Base-by-base conservation (phyloP, 2,113 vertebrate genomes). In the Egretta garzetta region DNA sequence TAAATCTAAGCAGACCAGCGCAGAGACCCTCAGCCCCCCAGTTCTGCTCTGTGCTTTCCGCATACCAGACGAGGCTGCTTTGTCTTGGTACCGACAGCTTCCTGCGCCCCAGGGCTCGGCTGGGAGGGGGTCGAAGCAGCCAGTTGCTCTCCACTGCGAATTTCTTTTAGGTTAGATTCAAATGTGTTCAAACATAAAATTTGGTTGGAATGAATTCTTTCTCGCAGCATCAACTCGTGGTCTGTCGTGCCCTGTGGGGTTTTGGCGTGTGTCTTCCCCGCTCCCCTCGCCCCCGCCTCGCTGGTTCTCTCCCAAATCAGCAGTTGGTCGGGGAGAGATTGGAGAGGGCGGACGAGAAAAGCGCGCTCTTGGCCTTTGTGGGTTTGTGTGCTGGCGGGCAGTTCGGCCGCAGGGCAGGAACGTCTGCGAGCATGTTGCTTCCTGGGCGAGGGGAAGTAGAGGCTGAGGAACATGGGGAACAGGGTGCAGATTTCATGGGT, bases 221-320 rank as follows among this genome's bases (percentile, higher is more conserved):
- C 28, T 26, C 47, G 56, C 67, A 19, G 28, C 17, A 70, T 17
- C 30, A 28, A 13, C 32, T 33, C 37, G 2, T 7, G 41, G 14
- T 26, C 53, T 49, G 2, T 55, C 2, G 3, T 22, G 37, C 37
- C 10, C 63, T 50, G 19, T 28, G 41, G 30, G 39, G 1, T n/a
- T 66, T 75, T 56, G 23, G 50, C 2, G 0, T 17, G 26, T 10
- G 4, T 52, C 33, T n/a, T 47, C 58, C 33, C 32, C 18, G 23
- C 23, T 63, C 9, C 22, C 19, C n/a, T 59, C 30, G 1, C 10
- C 16, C 10, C 21, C 1, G 0, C 27, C 53, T 43, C 1, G 0
- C 26, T 12, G 20, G 5, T 45, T 53, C 45, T 71, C 30, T 58
- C 33, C 41, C 49, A 11, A 0, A 5, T 55, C 16, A 30, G n/a